phyloP scores from a whole-genome alignment of 1,140 invertebrate genomes.

The Drosophila arizonae region DNA sequence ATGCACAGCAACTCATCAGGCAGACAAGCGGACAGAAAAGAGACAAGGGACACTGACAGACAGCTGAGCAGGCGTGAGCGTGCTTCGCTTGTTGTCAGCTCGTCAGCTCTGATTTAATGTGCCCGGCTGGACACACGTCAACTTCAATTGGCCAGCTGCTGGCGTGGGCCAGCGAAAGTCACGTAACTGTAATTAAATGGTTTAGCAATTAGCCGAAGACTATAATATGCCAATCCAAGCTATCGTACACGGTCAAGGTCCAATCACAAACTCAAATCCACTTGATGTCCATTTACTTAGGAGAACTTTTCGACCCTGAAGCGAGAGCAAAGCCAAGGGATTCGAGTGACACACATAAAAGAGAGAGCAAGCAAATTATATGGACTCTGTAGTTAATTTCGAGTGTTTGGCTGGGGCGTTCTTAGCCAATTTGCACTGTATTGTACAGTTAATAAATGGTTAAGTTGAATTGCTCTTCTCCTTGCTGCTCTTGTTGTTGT shows the following conservation, averaged over 20 bases:
- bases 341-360: constrained; percentile 12
- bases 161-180: constrained; percentile 17
- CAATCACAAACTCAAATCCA: constrained; percentile 43
- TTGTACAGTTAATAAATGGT: constrained; percentile 75
- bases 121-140: constrained; percentile 17
- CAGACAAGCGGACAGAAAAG: not conserved
- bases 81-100: constrained; percentile 18
- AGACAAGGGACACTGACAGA: not conserved
- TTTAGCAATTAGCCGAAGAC: constrained; percentile 59
- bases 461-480: constrained; percentile 16
- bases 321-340: not conserved
- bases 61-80: not conserved
- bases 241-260: constrained; percentile 1
- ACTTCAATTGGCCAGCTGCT: constrained; percentile 13
- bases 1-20: constrained; percentile 14
- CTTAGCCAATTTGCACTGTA: constrained; percentile 64
- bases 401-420: constrained; percentile 42
- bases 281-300: constrained; percentile 32
- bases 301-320: not conserved
- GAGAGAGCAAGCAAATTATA: constrained; percentile 35
- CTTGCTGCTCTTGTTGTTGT: not conserved
- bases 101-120: constrained; percentile 63
- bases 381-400: constrained; percentile 54
- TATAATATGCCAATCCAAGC: constrained; percentile 19
- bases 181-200: constrained; percentile 59